Evolutionary conservation across 2,888 invertebrate genomes (phyloP).

Genomic region (Apotomis capreana): DNA sequence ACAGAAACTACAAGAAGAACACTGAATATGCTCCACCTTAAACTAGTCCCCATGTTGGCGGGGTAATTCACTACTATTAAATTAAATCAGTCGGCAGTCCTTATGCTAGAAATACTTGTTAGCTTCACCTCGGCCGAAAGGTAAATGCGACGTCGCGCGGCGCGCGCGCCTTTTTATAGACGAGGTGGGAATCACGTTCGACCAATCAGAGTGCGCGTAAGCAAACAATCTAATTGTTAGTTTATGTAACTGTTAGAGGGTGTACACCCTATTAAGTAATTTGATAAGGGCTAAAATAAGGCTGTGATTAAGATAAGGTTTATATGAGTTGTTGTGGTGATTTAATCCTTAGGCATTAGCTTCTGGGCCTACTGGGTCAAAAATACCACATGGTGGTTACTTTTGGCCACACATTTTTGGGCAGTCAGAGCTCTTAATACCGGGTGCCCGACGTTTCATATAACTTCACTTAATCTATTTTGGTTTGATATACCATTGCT

Average conservation of each 20-base stretch:
- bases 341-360: neutral
- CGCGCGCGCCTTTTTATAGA: conserved; percentile 65
- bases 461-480: too few relatives aligned
- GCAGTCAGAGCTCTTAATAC: too few relatives aligned
- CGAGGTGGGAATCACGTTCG: conserved; percentile 41
- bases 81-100: conserved; percentile 66
- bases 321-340: neutral
- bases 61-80: conserved; percentile 59
- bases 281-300: neutral
- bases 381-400: too few relatives aligned
- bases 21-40: conserved; percentile 69
- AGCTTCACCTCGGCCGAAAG: conserved; percentile 63
- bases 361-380: too few relatives aligned
- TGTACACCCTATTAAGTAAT: conserved; percentile 40
- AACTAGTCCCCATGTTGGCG: conserved; percentile 72
- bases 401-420: too few relatives aligned
- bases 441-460: too few relatives aligned
- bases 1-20: conserved; percentile 72
- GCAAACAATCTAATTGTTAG: conserved; percentile 22
- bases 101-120: conserved; percentile 69
- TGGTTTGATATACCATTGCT: too few relatives aligned
- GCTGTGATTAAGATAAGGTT: neutral
- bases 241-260: conserved; percentile 34
- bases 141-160: conserved; percentile 64
- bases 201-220: conserved; percentile 44